phyloP scores from a whole-genome alignment of 2,113 vertebrate genomes.

The Copsychus sechellarum region DNA sequence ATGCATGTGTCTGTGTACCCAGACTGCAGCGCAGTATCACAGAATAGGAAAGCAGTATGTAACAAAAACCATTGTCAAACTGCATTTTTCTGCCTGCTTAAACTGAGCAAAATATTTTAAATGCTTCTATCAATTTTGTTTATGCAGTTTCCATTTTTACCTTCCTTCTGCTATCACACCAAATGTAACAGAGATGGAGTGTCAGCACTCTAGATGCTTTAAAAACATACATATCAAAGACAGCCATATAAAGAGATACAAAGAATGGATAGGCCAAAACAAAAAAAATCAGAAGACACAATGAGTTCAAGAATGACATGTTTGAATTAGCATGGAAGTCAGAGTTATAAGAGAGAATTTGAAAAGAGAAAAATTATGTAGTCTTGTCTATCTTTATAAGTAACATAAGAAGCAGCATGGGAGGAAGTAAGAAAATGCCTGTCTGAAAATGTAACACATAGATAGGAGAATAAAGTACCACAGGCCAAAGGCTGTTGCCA shows the following conservation, averaged over 20 bases:
- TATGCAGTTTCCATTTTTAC: background rate
- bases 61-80: background rate
- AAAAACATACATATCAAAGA: background rate
- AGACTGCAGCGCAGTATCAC: background rate
- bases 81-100: background rate
- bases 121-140: background rate
- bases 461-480: background rate
- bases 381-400: background rate
- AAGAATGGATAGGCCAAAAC: background rate
- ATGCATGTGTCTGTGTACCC: background rate
- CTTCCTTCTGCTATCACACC: background rate
- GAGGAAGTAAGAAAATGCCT: background rate
- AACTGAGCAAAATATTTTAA: background rate
- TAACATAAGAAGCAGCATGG: background rate
- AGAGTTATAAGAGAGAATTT: background rate
- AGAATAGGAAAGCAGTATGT: background rate
- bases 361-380: background rate
- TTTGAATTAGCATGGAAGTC: background rate
- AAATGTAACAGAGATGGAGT: background rate
- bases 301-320: background rate
- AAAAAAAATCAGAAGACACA: background rate
- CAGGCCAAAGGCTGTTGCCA: background rate
- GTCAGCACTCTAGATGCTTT: background rate
- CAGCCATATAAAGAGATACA: background rate
- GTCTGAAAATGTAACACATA: background rate